A percentile compares a stretch with the other conserved stretches of the same genome.
Conservation (phyloP, 2,113 vertebrate species). For the Nibea albiflora region DNA sequence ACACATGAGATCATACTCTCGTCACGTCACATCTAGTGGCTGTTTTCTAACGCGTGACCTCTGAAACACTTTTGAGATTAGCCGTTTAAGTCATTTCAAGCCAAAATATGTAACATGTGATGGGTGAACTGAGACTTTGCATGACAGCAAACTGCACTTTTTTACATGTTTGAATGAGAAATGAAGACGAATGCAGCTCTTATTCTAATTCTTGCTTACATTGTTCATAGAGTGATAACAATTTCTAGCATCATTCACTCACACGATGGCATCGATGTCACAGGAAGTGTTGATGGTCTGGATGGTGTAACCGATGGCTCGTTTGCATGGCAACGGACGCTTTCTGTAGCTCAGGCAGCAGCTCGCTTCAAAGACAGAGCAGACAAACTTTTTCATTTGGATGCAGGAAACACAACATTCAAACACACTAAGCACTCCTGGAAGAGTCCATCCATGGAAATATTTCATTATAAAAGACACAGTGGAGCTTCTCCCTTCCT, state of each 20-base stretch:
- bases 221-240: too few relatives aligned
- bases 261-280: constrained; percentile 80
- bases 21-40: background rate
- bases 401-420: background rate
- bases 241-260: constrained; percentile 52
- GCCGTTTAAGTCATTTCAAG: too few relatives aligned
- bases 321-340: constrained; percentile 12
- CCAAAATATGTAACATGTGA: background rate
- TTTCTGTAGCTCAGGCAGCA: constrained; percentile 75
- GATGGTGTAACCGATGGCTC: constrained; percentile 60
- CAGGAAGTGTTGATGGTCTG: constrained; percentile 72
- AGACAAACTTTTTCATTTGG: background rate
- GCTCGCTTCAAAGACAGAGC: constrained; percentile 51
- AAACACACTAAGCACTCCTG: background rate
- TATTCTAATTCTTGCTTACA: too few relatives aligned
- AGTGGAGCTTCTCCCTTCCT: background rate
- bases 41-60: background rate
- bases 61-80: background rate
- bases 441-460: too few relatives aligned
- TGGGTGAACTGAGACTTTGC: background rate
- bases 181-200: too few relatives aligned
- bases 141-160: background rate
- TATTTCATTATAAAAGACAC: too few relatives aligned
- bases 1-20: too few relatives aligned
- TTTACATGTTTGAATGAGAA: too few relatives aligned